phyloP scores from a whole-genome alignment of 1,140 invertebrate genomes.

The Ooceraea biroi region DNA sequence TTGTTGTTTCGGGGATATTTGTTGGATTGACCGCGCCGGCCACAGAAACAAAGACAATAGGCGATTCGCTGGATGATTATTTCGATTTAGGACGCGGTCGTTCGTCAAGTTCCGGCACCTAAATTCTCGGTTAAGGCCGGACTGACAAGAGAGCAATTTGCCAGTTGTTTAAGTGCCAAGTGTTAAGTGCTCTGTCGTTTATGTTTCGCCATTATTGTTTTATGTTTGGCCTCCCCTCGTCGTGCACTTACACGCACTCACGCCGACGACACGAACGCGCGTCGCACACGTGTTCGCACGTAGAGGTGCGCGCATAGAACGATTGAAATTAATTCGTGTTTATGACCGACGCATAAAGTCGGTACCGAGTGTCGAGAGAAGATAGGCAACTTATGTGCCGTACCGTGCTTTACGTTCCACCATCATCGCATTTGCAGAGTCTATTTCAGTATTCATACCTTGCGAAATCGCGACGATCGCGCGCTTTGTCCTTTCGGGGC shows the following conservation, averaged over 20 bases:
- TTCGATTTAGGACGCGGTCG: conserved; percentile 73
- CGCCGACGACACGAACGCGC: conserved; percentile 25
- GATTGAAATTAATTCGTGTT: conserved; percentile 86
- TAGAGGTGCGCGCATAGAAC: conserved; percentile 74
- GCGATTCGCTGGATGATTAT: conserved; percentile 64
- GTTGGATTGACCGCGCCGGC: conserved; percentile 4
- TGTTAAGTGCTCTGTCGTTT: conserved; percentile 86
- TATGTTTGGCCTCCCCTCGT: conserved; percentile 83
- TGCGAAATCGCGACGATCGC: conserved; percentile 51
- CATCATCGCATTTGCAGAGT: conserved; percentile 50
- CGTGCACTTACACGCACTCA: conserved; percentile 33
- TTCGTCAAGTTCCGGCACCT: conserved; percentile 82
- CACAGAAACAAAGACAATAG: conserved; percentile 40
- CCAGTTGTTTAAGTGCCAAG: conserved; percentile 87
- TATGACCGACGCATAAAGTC: conserved; percentile 78
- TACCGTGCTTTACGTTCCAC: conserved; percentile 56
- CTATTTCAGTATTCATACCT: conserved; percentile 72
- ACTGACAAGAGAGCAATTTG: conserved; percentile 86
- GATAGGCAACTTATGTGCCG: conserved; percentile 74
- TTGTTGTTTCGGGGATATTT: conserved; percentile 26
- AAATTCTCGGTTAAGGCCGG: conserved; percentile 84
- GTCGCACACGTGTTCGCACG: conserved; percentile 50
- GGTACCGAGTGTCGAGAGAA: conserved; percentile 71
- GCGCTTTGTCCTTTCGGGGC: conserved; percentile 27
- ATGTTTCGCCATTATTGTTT: conserved; percentile 87